Evolutionary conservation across 2,888 invertebrate genomes (phyloP).

Genomic region (Kuschelorhynchus macadamiae): DNA sequence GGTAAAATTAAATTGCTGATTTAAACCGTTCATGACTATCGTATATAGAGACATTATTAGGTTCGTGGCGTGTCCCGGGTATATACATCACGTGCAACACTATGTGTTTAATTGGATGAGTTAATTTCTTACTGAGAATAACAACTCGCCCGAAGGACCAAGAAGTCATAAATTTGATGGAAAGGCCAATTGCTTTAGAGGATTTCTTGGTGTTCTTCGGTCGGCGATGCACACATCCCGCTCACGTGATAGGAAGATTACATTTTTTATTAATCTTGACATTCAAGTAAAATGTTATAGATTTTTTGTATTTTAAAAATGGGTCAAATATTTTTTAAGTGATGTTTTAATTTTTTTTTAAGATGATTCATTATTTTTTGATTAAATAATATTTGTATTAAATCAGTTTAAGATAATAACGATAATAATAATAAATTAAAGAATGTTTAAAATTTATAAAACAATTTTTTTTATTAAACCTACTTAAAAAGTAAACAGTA

Average conservation of each 20-base stretch:
- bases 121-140: conserved; percentile 43
- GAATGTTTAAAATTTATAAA: too few species aligned
- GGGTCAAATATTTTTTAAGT: too few species aligned
- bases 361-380: too few species aligned
- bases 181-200: conserved; percentile 36
- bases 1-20: conserved; percentile 20
- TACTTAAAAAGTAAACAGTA: too few species aligned
- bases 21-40: conserved; percentile 24
- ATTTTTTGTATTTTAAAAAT: too few species aligned
- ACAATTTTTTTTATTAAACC: too few species aligned
- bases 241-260: conserved; percentile 20
- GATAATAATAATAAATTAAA: too few species aligned
- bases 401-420: too few species aligned
- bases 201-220: conserved; percentile 31
- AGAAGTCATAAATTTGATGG: conserved; percentile 44
- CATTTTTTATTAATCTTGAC: background rate
- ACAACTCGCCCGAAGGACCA: conserved; percentile 33
- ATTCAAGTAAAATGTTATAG: too few species aligned
- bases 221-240: conserved; percentile 9
- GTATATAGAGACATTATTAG: conserved; percentile 46
- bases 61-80: conserved; percentile 35
- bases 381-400: too few species aligned
- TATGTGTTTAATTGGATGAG: conserved; percentile 48
- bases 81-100: conserved; percentile 39
- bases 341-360: too few species aligned